Conservation (phyloP, 2,113 vertebrate genomes). For the Phylloscopus trochilus region DNA sequence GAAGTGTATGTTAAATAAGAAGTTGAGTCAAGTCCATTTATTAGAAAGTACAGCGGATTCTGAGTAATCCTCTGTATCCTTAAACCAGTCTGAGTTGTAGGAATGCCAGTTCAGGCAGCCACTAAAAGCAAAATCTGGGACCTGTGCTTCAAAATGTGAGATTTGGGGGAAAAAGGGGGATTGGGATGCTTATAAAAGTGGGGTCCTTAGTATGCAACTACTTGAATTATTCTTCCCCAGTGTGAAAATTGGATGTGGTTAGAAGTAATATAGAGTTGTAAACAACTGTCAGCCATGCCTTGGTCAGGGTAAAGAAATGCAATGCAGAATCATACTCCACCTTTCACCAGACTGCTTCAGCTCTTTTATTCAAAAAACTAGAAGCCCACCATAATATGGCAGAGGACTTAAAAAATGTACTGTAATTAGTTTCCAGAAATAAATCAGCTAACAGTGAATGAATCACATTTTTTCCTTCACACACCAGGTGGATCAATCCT, state of each 20-base stretch:
- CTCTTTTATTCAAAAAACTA: neutral
- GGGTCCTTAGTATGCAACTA: neutral
- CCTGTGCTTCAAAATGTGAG: neutral
- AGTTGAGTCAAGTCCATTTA: neutral
- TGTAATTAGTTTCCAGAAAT: slow-evolving; percentile 7
- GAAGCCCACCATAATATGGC: neutral
- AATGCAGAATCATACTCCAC: neutral
- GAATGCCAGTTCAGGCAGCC: neutral
- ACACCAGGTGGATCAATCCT: neutral
- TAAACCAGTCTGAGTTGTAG: neutral
- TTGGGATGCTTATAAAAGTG: neutral
- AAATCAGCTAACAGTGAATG: neutral
- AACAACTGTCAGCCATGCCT: neutral
- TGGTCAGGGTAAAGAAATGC: neutral
- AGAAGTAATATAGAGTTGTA: neutral
- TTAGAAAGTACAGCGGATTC: neutral
- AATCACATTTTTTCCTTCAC: neutral
- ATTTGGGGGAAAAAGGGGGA: neutral
- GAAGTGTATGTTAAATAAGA: neutral
- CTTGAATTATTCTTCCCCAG: neutral
- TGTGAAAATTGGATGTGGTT: neutral
- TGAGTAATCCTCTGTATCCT: neutral
- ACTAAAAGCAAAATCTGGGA: neutral
- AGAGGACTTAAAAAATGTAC: neutral
- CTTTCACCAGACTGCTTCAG: neutral